These are phyloP conservation scores for Bubo bubo DNA, from an alignment of 2,113 vertebrate species.

Conservation along the genomic window DNA sequence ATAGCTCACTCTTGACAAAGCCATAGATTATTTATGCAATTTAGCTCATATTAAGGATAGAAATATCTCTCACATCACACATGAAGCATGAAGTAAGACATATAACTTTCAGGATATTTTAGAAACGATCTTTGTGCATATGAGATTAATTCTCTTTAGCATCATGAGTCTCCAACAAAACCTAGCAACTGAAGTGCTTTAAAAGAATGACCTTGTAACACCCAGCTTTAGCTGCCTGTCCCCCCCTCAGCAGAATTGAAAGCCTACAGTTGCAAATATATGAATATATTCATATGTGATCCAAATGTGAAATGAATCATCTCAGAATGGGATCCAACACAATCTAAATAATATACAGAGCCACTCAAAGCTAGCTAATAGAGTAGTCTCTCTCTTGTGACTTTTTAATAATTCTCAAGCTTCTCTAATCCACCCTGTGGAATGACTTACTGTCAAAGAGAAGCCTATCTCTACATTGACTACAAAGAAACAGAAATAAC, in stretches of 20 bases:
- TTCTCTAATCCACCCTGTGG: background rate
- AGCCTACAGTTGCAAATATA: background rate
- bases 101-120: background rate
- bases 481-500: background rate
- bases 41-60: background rate
- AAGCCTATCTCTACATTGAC: background rate
- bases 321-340: background rate
- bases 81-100: background rate
- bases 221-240: background rate
- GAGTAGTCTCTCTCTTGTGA: background rate
- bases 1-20: background rate
- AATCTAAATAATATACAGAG: background rate
- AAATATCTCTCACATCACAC: background rate
- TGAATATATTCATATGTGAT: background rate
- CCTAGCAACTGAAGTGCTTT: background rate
- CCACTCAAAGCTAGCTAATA: background rate
- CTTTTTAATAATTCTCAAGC: background rate
- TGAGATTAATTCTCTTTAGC: background rate
- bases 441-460: background rate
- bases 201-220: background rate
- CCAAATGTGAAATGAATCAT: background rate
- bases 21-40: background rate
- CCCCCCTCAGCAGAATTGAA: background rate
- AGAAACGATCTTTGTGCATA: background rate
- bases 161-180: background rate